These are phyloP conservation scores for Phalacrocorax pelagicus DNA, from an alignment of 2,113 vertebrate species.

Conservation along the genomic window DNA sequence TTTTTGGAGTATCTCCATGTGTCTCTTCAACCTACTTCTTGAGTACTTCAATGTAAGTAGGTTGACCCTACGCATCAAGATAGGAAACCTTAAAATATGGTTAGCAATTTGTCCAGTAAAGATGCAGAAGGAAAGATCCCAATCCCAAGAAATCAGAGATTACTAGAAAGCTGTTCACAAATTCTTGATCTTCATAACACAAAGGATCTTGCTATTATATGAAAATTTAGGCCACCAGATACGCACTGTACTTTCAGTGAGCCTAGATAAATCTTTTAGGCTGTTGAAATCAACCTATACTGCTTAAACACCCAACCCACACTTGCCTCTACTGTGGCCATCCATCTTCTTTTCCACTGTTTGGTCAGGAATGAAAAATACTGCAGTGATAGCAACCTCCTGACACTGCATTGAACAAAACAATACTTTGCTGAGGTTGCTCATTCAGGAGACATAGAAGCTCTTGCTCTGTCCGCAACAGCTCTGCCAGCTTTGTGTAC, in stretches of 20 bases:
- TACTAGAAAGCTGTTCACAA: neutral
- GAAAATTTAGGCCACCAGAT: neutral
- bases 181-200: neutral
- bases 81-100: neutral
- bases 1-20: neutral
- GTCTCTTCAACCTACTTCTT: neutral
- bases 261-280: neutral
- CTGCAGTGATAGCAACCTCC: neutral
- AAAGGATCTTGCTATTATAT: neutral
- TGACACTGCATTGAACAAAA: neutral
- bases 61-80: neutral
- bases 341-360: neutral
- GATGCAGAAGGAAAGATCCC: neutral
- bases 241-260: neutral
- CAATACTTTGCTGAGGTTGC: neutral
- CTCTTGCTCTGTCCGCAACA: neutral
- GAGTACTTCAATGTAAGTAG: neutral
- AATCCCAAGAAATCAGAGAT: neutral
- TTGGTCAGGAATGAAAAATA: neutral
- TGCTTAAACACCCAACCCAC: neutral
- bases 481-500: neutral
- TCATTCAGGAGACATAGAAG: neutral
- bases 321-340: neutral
- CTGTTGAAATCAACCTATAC: neutral
- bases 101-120: neutral